Evolutionary conservation across 2,797 vertebrate species (phyloP), one percentile per base, ranked within the genome.

Genomic region (Oreochromis mossambicus): DNA sequence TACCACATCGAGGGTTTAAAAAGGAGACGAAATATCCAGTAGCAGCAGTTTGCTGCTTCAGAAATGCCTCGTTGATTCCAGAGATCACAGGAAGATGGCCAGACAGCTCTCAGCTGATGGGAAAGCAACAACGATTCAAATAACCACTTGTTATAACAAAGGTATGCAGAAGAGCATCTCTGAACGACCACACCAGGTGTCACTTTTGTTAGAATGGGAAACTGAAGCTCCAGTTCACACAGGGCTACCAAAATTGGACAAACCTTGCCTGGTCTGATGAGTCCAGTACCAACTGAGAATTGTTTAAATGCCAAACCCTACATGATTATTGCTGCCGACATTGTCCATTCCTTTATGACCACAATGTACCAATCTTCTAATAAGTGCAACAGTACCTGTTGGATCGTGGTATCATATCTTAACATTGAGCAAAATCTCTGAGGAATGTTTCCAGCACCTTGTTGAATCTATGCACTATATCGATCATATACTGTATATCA

Each of bases 51-150:
- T 83, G 83, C 6, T 84, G 54, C 80, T 63, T 2, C 1, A 9
- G 91, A 92, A 88, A 92, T 89, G 79, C 29, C 84, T 92, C 77
- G 80, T 87, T 93, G 90, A 61, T 93, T 88, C 91, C 87, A 92
- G 87, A 92, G 88, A 83, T 92, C 86, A 91, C 87, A 91, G 83
- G 86, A 89, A 78, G 91, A 89, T 83, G 86, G 83, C 38, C 86
- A 83, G 89, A 90, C 84, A 86, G 84, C 78, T 41, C 55, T 13
- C 5, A 79, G 81, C 76, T 29, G 36, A 73, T 48, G 26, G 41
- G 68, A 48, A 48, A 46, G 41, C 41, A 73, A 46, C 66, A 26
- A 26, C 15, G 4, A 48, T 48, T 73, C 41, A 73, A 75, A 75
- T 48, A 73, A 29, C 66, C 24, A 46, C 21, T 29, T 29, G 6